A percentile compares a stretch with the other conserved stretches of the same genome.
phyloP scores from a whole-genome alignment of 2,888 invertebrate genomes.

The Euproctis similis region DNA sequence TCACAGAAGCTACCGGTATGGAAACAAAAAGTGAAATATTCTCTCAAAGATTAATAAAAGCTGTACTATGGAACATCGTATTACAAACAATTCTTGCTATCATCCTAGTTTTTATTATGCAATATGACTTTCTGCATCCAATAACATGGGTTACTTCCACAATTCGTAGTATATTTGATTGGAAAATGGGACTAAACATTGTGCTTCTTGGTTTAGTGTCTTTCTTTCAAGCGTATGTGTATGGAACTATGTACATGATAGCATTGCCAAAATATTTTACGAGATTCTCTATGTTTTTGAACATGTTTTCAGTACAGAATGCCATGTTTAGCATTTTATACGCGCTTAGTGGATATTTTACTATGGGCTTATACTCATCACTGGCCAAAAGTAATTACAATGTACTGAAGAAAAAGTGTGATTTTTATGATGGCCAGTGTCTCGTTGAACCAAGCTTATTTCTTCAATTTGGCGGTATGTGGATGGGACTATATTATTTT shows the following conservation, averaged over 20 bases:
- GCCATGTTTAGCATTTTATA: constrained; percentile 74
- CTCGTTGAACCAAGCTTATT: constrained; percentile 81
- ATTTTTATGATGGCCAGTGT: constrained; percentile 67
- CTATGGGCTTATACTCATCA: constrained; percentile 82
- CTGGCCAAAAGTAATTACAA: constrained; percentile 77
- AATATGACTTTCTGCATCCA: constrained; percentile 79
- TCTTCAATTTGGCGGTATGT: constrained; percentile 80
- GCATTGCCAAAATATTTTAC: constrained; percentile 78
- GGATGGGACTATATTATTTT: constrained; percentile 79
- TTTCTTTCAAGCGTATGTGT: constrained; percentile 82
- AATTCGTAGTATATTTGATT: constrained; percentile 74
- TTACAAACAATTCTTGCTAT: constrained; percentile 72
- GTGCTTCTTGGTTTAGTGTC: constrained; percentile 78
- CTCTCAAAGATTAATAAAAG: constrained; percentile 75
- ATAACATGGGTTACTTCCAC: constrained; percentile 79
- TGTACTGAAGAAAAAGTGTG: constrained; percentile 65
- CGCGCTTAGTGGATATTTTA: constrained; percentile 78
- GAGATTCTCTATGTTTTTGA: constrained; percentile 79
- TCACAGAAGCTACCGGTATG: constrained; percentile 34
- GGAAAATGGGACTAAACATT: constrained; percentile 80
- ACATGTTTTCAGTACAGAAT: constrained; percentile 78
- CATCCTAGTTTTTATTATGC: constrained; percentile 72
- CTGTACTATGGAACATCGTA: constrained; percentile 76
- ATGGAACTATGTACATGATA: constrained; percentile 81
- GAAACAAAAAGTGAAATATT: constrained; percentile 72